Evolutionary conservation across 2,888 invertebrate species (phyloP).

Genomic region (Gnatocerus cornutus): DNA sequence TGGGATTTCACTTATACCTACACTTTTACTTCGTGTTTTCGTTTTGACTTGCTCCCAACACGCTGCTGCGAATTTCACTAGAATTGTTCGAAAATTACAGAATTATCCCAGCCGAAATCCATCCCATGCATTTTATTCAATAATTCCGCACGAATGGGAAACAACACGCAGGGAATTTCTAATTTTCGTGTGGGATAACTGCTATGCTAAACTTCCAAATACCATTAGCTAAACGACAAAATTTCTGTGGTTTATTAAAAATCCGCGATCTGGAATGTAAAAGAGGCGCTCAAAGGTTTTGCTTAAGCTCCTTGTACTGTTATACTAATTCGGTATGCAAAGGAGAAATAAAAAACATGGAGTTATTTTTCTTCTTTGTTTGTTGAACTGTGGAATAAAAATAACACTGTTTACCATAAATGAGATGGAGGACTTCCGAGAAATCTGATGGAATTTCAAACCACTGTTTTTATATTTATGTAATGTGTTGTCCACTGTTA

Average conservation of each 20-base stretch:
- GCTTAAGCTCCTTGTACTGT: slow-evolving; percentile 26
- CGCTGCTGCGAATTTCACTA: slow-evolving; percentile 39
- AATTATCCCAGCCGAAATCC: not conserved
- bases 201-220: slow-evolving; percentile 4
- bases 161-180: slow-evolving; percentile 9
- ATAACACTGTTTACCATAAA: slow-evolving; percentile 36
- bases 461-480: slow-evolving; percentile 28
- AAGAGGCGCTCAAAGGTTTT: slow-evolving; percentile 28
- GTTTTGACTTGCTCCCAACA: slow-evolving; percentile 29
- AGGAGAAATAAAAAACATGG: slow-evolving; percentile 42
- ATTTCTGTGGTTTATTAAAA: slow-evolving; percentile 6
- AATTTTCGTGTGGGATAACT: slow-evolving; percentile 20
- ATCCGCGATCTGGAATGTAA: slow-evolving; percentile 12
- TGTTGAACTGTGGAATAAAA: slow-evolving; percentile 33
- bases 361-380: slow-evolving; percentile 43
- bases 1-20: slow-evolving; percentile 56
- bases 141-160: slow-evolving; percentile 21
- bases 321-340: slow-evolving; percentile 39
- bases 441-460: slow-evolving; percentile 43
- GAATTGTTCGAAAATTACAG: slow-evolving; percentile 8
- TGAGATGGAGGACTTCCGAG: slow-evolving; percentile 31
- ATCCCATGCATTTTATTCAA: slow-evolving; percentile 19
- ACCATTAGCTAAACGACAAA: slow-evolving; percentile 5
- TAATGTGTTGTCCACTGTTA: slow-evolving; percentile 18
- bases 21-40: slow-evolving; percentile 56